phyloP scores from a whole-genome alignment of 2,888 invertebrate species.

The Xestia c-nigrum region DNA sequence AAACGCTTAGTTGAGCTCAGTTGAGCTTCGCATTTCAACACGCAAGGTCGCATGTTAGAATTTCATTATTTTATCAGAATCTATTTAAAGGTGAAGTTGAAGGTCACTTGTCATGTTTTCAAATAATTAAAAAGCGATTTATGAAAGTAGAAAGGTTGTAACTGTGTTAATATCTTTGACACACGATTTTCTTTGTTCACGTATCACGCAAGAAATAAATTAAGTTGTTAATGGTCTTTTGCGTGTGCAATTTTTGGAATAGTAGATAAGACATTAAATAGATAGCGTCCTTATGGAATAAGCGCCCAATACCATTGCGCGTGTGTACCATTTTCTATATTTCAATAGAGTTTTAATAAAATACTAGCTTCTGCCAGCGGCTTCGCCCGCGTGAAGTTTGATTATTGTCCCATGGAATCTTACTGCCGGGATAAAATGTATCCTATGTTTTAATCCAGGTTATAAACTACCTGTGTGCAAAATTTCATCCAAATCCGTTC shows the following conservation, averaged over 20 bases:
- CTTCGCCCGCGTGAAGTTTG: too few species aligned
- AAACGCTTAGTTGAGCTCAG: conserved; percentile 38
- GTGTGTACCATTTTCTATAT: too few species aligned
- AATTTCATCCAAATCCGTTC: too few species aligned
- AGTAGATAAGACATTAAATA: neutral
- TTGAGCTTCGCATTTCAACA: conserved; percentile 39
- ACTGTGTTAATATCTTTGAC: conserved; percentile 34
- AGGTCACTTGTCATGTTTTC: conserved; percentile 32
- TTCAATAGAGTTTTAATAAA: too few species aligned
- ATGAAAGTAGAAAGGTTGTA: conserved; percentile 22
- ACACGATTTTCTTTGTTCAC: conserved; percentile 17
- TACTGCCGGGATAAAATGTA: too few species aligned
- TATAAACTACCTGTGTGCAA: too few species aligned
- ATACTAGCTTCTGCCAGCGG: too few species aligned
- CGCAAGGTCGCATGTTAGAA: conserved; percentile 56
- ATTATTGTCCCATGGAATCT: too few species aligned
- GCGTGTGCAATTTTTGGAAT: neutral
- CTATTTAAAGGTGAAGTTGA: conserved; percentile 44
- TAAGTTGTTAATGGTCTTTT: neutral
- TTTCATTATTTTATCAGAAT: conserved; percentile 29
- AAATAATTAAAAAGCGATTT: conserved; percentile 39
- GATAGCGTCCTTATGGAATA: neutral
- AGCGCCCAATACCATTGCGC: neutral
- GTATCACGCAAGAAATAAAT: conserved; percentile 19
- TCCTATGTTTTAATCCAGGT: too few species aligned